phyloP scores from a whole-genome alignment of 2,888 invertebrate species.

The Eupithecia subfuscata region DNA sequence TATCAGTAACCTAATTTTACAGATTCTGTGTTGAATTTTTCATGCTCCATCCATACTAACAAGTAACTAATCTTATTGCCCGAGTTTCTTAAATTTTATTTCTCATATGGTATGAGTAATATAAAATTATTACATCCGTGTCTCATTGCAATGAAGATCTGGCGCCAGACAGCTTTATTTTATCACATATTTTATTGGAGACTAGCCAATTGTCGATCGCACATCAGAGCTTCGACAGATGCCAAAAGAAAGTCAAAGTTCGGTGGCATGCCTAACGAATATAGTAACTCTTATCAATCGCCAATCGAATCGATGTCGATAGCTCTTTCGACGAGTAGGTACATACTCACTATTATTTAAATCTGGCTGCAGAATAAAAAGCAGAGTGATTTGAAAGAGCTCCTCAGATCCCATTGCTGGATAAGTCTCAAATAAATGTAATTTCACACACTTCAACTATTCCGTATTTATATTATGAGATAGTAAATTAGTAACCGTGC shows the following conservation, averaged over 20 bases:
- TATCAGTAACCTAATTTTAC: neutral
- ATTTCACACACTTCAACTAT: neutral
- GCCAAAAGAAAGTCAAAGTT: slow-evolving; percentile 80
- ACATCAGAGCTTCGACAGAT: slow-evolving; percentile 63
- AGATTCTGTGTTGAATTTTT: neutral
- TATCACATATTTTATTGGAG: slow-evolving; percentile 75
- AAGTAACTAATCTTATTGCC: neutral
- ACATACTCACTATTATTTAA: neutral
- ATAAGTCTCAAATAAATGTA: neutral
- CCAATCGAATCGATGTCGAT: slow-evolving; percentile 1
- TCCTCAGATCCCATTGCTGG: neutral
- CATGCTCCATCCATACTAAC: neutral
- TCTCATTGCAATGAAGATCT: slow-evolving; percentile 66
- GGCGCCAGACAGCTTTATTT: slow-evolving; percentile 76
- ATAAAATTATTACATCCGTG: slow-evolving; percentile 53
- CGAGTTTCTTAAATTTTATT: slow-evolving; percentile 28
- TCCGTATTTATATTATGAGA: neutral
- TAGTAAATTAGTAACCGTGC: neutral
- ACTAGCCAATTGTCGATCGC: slow-evolving; percentile 67
- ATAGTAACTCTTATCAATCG: slow-evolving; percentile 37
- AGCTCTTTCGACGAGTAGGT: neutral
- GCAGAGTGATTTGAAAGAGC: neutral
- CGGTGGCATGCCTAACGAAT: slow-evolving; percentile 62
- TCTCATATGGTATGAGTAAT: slow-evolving; percentile 22
- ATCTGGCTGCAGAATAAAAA: neutral